A percentile compares a stretch with the other conserved stretches of the same genome.
These are phyloP conservation scores for Patiria pectinifera DNA, from an alignment of 53 echinoderm and acorn worm genomes.

Conservation along the genomic window DNA sequence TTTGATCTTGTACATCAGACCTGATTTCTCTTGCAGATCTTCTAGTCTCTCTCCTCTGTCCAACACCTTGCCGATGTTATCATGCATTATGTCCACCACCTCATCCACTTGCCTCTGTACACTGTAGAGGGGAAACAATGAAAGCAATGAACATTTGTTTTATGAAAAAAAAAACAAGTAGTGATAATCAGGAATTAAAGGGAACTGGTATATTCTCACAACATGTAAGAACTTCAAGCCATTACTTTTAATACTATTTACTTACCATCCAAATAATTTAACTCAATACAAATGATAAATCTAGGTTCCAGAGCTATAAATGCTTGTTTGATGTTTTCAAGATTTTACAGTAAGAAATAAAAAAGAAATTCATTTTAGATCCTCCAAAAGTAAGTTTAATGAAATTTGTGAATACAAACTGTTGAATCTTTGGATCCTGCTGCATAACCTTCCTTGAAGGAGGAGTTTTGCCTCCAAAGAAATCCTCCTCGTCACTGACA, in stretches of 20 bases:
- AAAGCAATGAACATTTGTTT: no score
- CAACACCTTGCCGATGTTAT: constrained; percentile 88
- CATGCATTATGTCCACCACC: constrained; percentile 91
- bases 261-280: background rate
- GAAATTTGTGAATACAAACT: constrained; percentile 19
- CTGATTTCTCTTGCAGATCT: constrained; percentile 95
- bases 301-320: no score
- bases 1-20: constrained; percentile 38
- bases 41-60: constrained; percentile 95
- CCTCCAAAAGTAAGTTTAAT: background rate
- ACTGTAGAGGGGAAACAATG: constrained; percentile 45
- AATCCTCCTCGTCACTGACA: constrained; percentile 89
- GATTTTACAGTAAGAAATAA: no score
- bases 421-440: constrained; percentile 46
- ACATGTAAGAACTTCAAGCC: background rate
- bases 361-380: background rate
- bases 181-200: background rate
- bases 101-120: constrained; percentile 94
- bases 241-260: background rate
- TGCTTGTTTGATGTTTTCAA: no score
- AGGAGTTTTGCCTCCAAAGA: constrained; percentile 62
- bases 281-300: background rate
- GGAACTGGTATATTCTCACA: no score
- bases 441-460: constrained; percentile 1
- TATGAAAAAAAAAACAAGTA: background rate